Evolutionary conservation across 1,140 invertebrate species (phyloP), one percentile per base, ranked within the genome.

Genomic region (Trichomalopsis sarcophagae): DNA sequence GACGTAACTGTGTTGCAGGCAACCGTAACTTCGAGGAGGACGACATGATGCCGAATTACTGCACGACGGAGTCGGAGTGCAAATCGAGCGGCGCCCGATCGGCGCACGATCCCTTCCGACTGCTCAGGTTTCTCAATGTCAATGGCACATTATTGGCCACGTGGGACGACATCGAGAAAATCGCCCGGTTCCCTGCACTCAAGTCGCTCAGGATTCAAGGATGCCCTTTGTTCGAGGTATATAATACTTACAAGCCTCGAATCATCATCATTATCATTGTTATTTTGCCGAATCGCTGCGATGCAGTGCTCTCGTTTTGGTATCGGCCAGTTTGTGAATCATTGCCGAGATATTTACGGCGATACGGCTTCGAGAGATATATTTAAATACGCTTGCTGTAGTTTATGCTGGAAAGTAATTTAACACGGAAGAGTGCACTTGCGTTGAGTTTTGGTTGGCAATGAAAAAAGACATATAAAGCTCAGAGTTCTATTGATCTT

Each of bases 131-230:
- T 91, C 93, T 99, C 13, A 98, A 98, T 91, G 93, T 99, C 23
- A 98, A 97, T 90, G 97, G 97, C 80, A 97, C 97, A 0, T 94
- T 96, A 33, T 91, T 99, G 40, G 94, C 95, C 17, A 96, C 96
- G 14, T 98, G 98, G 98, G 95, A 97, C 88, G 97, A 98, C 89
- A 96, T 99, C 77, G 97, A 98, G 88, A 94, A 95, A 87, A 94
- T 99, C 62, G 95, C 96, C 27, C 95, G 95, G 85, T 98, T 98
- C 93, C 97, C 97, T 0, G 94, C 95, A 21, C 92, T 99, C n/a
- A 95, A 95, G 87, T 97, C 97, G 93, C 94, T 98, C 47, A 94
- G 97, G 87, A 95, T 98, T 84, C 96, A 96, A 94, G 96, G 92
- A 11, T 93, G 93, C 62, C 93, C 93, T 78, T 87, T 93, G 44